Conservation (phyloP, 1,140 invertebrate species). For the honey bee (Apis mellifera) region Amel_HAv3.1 CM009934.2:2535501-2536000, state of each 20-base stretch:
- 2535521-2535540: slow-evolving; percentile 12
- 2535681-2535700: no score
- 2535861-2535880: background rate
- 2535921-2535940: slow-evolving; percentile 20
- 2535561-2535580: slow-evolving; percentile 41
- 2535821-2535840: background rate
- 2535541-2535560: slow-evolving; percentile 21
- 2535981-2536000: slow-evolving; percentile 4
- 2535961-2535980: background rate
- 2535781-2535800: background rate
- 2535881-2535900: background rate
- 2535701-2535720: background rate
- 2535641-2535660: no score
- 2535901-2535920: slow-evolving; percentile 23
- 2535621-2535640: background rate
- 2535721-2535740: background rate
- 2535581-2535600: background rate
- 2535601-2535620: background rate
- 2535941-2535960: slow-evolving; percentile 22
- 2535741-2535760: background rate
- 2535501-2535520: slow-evolving; percentile 26
- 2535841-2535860: background rate
- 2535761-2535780: background rate
- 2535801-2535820: background rate
- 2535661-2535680: no score